phyloP scores from a whole-genome alignment of 2,888 invertebrate genomes.

The Athripsodes cinereus region DNA sequence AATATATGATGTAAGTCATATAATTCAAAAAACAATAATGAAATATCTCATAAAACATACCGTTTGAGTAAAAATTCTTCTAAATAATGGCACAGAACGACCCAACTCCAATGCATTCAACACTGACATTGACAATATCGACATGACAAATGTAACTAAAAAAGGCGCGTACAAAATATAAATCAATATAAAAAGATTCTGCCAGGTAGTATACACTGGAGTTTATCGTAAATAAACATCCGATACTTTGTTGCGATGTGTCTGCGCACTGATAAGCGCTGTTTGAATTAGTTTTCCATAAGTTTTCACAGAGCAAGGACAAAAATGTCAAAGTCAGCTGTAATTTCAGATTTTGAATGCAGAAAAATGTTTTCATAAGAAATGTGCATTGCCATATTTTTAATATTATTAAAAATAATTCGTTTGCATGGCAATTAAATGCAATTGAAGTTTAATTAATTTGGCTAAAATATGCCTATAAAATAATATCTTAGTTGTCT shows the following conservation, averaged over 20 bases:
- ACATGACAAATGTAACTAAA: background rate
- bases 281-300: background rate
- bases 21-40: background rate
- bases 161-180: background rate
- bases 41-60: background rate
- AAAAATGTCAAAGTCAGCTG: slow-evolving; percentile 3
- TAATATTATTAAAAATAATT: too few species aligned
- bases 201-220: background rate
- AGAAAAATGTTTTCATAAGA: too few species aligned
- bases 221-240: background rate
- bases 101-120: background rate
- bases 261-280: background rate
- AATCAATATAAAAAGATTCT: background rate
- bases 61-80: slow-evolving; percentile 4
- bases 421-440: too few species aligned
- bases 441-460: too few species aligned
- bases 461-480: too few species aligned
- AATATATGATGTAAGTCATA: background rate
- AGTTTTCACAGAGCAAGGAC: background rate
- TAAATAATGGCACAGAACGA: background rate
- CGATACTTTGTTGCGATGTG: background rate
- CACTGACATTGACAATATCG: background rate
- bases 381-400: too few species aligned
- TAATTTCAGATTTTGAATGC: background rate
- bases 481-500: too few species aligned